Percentiles rank a stretch among this genome's conserved stretches.
These are phyloP conservation scores for Phalangium opilio DNA, from an alignment of 2,888 invertebrate species.

Conservation along the genomic window DNA sequence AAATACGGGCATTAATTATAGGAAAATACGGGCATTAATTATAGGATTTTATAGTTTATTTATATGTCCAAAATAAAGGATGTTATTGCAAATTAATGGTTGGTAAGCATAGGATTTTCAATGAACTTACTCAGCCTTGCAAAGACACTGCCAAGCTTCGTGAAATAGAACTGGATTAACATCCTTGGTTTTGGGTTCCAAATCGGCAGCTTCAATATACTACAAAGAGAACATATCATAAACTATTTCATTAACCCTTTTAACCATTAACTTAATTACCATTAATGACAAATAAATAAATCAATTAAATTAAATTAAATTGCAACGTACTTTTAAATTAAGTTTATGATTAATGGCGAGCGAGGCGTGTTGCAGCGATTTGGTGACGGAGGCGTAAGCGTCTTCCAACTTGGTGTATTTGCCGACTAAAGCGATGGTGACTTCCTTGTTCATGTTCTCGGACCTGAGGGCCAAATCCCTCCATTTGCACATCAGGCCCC, in stretches of 20 bases:
- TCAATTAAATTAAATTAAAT: no score
- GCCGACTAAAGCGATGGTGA: slow-evolving; percentile 81
- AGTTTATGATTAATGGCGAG: slow-evolving; percentile 69
- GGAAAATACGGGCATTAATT: no score
- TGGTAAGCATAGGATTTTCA: no score
- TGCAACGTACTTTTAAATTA: slow-evolving; percentile 45
- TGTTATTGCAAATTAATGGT: no score
- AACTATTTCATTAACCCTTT: no score
- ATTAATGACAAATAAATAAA: no score
- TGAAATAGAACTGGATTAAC: slow-evolving; percentile 70
- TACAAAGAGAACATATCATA: slow-evolving; percentile 28
- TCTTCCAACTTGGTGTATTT: slow-evolving; percentile 93
- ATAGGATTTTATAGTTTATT: no score
- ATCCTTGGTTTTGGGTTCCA: slow-evolving; percentile 56
- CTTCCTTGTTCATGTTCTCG: slow-evolving; percentile 65
- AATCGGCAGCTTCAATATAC: slow-evolving; percentile 77
- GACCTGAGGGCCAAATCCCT: slow-evolving; percentile 65
- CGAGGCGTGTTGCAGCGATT: slow-evolving; percentile 85
- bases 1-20: no score
- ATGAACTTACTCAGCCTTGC: slow-evolving; percentile 37
- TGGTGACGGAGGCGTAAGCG: slow-evolving; percentile 89
- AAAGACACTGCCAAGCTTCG: slow-evolving; percentile 82
- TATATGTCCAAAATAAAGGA: no score
- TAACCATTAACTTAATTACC: no score
- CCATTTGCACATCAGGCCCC: slow-evolving; percentile 73